Conservation (phyloP, 1,140 invertebrate species). For the Aphaenogaster ashmeadi region DNA sequence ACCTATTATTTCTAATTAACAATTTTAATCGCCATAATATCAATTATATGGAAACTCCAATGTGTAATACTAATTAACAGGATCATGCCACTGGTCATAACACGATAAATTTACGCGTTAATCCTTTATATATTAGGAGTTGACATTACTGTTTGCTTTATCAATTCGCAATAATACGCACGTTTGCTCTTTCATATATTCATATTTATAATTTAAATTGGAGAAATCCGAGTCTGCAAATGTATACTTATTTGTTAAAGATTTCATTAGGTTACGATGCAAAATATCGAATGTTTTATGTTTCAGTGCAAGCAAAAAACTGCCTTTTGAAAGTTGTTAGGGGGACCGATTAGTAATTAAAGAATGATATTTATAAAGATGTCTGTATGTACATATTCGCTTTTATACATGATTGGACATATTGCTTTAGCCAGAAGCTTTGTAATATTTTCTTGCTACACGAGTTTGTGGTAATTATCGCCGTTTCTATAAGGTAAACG, state of each 20-base stretch:
- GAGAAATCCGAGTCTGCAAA: background rate
- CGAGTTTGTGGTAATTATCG: background rate
- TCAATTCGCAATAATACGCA: background rate
- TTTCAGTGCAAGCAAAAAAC: background rate
- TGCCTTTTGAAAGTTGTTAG: background rate
- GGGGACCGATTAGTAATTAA: background rate
- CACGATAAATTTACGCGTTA: background rate
- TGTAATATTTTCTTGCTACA: background rate
- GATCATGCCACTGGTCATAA: background rate
- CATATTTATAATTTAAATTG: slow-evolving; percentile 11
- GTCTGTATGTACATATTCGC: background rate
- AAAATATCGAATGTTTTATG: slow-evolving; percentile 5
- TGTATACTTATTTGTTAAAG: slow-evolving; percentile 19
- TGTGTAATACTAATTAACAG: background rate
- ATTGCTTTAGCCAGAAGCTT: background rate
- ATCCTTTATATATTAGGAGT: background rate
- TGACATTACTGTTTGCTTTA: slow-evolving; percentile 2
- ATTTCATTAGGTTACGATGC: background rate
- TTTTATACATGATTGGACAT: background rate
- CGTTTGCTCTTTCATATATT: background rate
- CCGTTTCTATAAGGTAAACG: background rate
- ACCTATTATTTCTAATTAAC: background rate
- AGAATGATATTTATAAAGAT: slow-evolving; percentile 4
- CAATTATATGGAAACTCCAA: background rate
- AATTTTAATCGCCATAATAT: background rate